These are phyloP conservation scores for Drosophila cardini DNA, from an alignment of 1,140 invertebrate genomes.

Conservation along the genomic window DNA sequence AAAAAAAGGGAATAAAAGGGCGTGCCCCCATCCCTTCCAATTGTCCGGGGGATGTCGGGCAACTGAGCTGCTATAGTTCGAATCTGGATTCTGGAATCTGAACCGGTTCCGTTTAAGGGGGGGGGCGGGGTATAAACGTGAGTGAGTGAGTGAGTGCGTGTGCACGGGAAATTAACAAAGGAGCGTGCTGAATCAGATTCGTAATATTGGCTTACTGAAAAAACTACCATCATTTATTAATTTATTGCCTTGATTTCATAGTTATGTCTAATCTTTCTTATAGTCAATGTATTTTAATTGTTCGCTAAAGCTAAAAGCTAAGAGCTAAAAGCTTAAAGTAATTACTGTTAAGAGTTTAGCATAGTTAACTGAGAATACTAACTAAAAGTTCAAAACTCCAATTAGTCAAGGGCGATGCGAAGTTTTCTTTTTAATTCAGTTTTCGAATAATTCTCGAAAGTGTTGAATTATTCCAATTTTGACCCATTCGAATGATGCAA, in stretches of 20 bases:
- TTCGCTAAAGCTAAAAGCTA: too few species aligned
- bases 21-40: constrained; percentile 17
- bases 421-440: too few species aligned
- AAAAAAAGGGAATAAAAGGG: constrained; percentile 24
- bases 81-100: constrained; percentile 7
- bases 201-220: constrained; percentile 67
- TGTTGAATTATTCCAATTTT: too few species aligned
- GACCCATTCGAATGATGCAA: background rate
- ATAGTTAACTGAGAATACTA: too few species aligned
- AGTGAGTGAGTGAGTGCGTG: constrained; percentile 51
- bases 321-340: too few species aligned
- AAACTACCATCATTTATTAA: constrained; percentile 49
- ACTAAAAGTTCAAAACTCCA: too few species aligned
- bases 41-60: constrained; percentile 28
- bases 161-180: constrained; percentile 80
- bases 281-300: too few species aligned
- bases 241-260: constrained; percentile 50
- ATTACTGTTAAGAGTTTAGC: too few species aligned
- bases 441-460: too few species aligned
- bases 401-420: too few species aligned
- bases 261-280: background rate
- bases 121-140: too few species aligned
- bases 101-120: constrained; percentile 21
- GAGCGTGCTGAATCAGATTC: constrained; percentile 74
- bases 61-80: constrained; percentile 1